Conservation (phyloP, 1,140 invertebrate genomes). For the Drosophila ogumai region DNA sequence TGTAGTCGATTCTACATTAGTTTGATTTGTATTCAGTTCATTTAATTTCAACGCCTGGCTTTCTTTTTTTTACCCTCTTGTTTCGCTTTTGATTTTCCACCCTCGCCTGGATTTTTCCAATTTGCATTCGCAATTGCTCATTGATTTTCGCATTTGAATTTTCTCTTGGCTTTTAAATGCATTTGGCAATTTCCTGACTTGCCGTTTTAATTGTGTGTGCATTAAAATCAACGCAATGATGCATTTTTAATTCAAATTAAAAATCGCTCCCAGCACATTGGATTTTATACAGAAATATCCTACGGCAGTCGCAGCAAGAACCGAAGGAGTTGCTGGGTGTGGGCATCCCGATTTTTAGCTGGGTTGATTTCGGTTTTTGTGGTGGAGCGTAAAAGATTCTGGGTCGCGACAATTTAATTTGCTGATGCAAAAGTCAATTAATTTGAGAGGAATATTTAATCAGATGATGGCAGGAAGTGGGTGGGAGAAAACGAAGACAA, state of each 20-base stretch:
- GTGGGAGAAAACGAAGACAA: background rate
- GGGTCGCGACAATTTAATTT: slow-evolving; percentile 50
- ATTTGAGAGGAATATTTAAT: slow-evolving; percentile 47
- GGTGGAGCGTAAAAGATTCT: slow-evolving; percentile 41
- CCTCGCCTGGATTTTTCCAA: slow-evolving; percentile 33
- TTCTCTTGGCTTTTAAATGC: slow-evolving; percentile 73
- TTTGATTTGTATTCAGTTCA: slow-evolving; percentile 69
- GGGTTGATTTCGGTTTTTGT: slow-evolving; percentile 28
- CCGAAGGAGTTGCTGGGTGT: slow-evolving; percentile 1
- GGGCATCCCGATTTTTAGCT: slow-evolving; percentile 1
- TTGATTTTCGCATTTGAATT: slow-evolving; percentile 74
- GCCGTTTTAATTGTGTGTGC: slow-evolving; percentile 77
- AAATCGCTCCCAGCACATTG: slow-evolving; percentile 46
- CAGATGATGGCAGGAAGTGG: slow-evolving; percentile 20
- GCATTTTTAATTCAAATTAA: slow-evolving; percentile 81
- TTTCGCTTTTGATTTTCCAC: slow-evolving; percentile 4
- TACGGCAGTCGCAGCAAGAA: slow-evolving; percentile 10
- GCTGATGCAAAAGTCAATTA: slow-evolving; percentile 51
- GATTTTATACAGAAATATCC: slow-evolving; percentile 52
- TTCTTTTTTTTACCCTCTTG: slow-evolving; percentile 36
- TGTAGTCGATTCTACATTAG: slow-evolving; percentile 59
- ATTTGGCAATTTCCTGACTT: slow-evolving; percentile 79
- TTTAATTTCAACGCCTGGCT: slow-evolving; percentile 36
- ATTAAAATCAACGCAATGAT: slow-evolving; percentile 76
- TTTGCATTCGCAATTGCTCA: slow-evolving; percentile 78